Percentiles rank a stretch among this genome's conserved stretches.
phyloP scores from a whole-genome alignment of 2,797 vertebrate genomes.

The Anguilla marmorata region DNA sequence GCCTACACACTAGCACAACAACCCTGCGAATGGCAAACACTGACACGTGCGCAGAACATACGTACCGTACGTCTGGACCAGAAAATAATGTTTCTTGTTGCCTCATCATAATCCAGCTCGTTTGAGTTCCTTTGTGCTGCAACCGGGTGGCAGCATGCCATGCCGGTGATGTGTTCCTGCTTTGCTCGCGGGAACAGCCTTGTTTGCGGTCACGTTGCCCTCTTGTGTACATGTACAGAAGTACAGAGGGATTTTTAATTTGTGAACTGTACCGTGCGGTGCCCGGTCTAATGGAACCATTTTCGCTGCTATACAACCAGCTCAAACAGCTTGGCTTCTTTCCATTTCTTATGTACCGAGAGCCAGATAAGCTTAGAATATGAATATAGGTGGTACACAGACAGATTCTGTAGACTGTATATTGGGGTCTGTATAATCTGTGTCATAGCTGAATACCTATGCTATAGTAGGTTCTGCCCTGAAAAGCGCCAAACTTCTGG shows the following conservation, averaged over 20 bases:
- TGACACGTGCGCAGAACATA: neutral
- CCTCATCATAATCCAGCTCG: neutral
- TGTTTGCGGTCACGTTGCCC: neutral
- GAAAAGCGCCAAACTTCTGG: no score
- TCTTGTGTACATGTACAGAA: neutral
- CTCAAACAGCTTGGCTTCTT: no score
- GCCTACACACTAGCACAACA: neutral
- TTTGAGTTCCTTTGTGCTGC: constrained; percentile 5
- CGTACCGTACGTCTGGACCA: neutral
- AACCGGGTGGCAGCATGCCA: neutral
- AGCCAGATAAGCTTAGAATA: no score
- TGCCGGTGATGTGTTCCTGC: neutral
- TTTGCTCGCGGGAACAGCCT: neutral
- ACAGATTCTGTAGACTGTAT: no score
- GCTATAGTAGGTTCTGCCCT: no score
- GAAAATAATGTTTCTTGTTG: neutral
- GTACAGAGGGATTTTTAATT: neutral
- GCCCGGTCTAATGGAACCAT: no score
- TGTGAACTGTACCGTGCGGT: neutral
- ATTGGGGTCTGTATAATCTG: no score
- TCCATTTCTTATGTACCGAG: no score
- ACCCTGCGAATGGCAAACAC: neutral
- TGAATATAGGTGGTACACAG: no score
- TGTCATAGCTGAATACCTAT: no score
- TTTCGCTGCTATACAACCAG: no score